A percentile compares a stretch with the other conserved stretches of the same genome.
Conservation (phyloP, 2,888 invertebrate genomes). For the Mesorhabditis belari region DNA sequence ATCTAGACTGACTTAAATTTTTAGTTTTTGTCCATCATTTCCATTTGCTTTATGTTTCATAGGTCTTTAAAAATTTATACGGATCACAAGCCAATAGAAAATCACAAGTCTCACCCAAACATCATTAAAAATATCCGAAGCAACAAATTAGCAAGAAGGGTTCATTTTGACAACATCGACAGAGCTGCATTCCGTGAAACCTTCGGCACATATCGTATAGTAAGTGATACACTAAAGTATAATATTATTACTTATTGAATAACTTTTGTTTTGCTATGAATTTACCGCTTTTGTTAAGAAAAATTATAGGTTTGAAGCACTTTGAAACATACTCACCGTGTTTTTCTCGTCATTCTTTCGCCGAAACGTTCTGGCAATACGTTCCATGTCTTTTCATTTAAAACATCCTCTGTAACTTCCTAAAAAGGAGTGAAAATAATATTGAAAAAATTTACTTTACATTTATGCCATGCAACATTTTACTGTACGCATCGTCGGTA, state of each 20-base stretch:
- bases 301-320: neutral
- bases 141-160: too few relatives aligned
- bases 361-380: conserved; percentile 11
- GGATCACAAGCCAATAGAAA: too few relatives aligned
- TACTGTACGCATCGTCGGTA: conserved; percentile 72
- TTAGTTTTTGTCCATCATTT: too few relatives aligned
- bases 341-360: conserved; percentile 14
- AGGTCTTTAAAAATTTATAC: too few relatives aligned
- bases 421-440: neutral
- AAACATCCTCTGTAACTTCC: conserved; percentile 18
- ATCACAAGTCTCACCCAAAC: too few relatives aligned
- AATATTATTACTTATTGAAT: too few relatives aligned
- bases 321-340: conserved; percentile 6
- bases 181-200: conserved; percentile 5
- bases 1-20: too few relatives aligned
- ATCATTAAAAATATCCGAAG: too few relatives aligned
- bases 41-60: too few relatives aligned
- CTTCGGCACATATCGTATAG: conserved; percentile 23
- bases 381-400: conserved; percentile 27
- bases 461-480: conserved; percentile 59
- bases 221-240: conserved; percentile 18
- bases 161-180: neutral
- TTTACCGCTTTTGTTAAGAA: too few relatives aligned
- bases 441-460: conserved; percentile 5
- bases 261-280: too few relatives aligned